phyloP scores from a whole-genome alignment of 1,140 invertebrate species.

The Nixonia krombeini region DNA sequence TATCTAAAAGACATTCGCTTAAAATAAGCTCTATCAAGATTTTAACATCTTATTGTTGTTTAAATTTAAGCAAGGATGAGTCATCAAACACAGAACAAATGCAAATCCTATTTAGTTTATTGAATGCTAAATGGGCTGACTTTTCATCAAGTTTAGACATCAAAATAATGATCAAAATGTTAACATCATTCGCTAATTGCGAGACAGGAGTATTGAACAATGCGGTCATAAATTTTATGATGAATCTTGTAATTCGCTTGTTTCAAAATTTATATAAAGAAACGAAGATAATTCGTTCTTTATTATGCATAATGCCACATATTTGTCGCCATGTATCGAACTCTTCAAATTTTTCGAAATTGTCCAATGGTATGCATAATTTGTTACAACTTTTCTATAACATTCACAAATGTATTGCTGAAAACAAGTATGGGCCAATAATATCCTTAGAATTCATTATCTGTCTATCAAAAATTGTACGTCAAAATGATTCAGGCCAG shows the following conservation, averaged over 20 bases:
- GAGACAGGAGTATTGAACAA: background rate
- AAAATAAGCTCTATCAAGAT: conserved; percentile 25
- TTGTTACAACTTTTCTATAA: conserved; percentile 24
- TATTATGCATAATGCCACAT: conserved; percentile 17
- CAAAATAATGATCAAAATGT: conserved; percentile 15
- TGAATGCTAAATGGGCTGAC: conserved; percentile 21
- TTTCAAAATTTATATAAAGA: conserved; percentile 23
- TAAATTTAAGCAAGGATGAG: conserved; percentile 3
- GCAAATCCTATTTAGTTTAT: conserved; percentile 11
- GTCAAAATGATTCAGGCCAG: conserved; percentile 3
- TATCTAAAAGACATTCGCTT: conserved; percentile 16
- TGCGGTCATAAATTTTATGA: conserved; percentile 1
- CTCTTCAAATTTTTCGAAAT: background rate
- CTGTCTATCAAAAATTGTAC: conserved; percentile 16
- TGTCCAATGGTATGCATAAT: background rate
- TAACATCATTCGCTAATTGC: conserved; percentile 9
- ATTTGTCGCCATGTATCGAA: background rate
- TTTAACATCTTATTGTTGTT: conserved; percentile 21
- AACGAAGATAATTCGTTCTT: background rate
- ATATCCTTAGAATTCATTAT: conserved; percentile 21
- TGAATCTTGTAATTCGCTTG: background rate
- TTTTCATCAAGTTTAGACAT: conserved; percentile 10
- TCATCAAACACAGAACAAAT: background rate
- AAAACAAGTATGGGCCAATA: conserved; percentile 7
- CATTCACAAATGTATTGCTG: conserved; percentile 3